phyloP scores from a whole-genome alignment of 92 coral and sea anemone species.

The Palythoa grandis region DNA sequence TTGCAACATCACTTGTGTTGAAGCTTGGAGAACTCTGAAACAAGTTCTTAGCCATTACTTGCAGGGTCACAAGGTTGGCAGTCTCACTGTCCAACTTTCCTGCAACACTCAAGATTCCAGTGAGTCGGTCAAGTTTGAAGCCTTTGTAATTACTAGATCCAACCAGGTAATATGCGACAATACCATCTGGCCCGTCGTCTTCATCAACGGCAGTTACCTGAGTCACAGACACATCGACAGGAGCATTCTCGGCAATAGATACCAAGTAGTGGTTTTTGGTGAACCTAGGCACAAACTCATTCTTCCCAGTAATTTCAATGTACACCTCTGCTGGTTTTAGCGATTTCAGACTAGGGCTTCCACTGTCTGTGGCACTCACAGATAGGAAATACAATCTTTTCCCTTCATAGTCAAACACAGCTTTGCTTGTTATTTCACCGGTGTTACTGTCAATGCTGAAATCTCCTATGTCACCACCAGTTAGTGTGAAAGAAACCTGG shows the following conservation, averaged over 20 bases:
- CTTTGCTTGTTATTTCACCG: slow-evolving; percentile 76
- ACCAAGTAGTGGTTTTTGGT: slow-evolving; percentile 62
- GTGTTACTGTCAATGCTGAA: slow-evolving; percentile 70
- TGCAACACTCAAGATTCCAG: slow-evolving; percentile 85
- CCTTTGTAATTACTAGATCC: slow-evolving; percentile 78
- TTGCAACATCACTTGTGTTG: slow-evolving; percentile 78
- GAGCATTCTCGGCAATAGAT: slow-evolving; percentile 89
- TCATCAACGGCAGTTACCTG: slow-evolving; percentile 85
- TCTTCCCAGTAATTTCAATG: slow-evolving; percentile 76
- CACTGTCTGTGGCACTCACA: slow-evolving; percentile 85
- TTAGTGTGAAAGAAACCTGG: slow-evolving; percentile 65
- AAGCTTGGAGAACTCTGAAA: slow-evolving; percentile 78
- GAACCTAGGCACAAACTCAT: slow-evolving; percentile 83
- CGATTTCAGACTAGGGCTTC: slow-evolving; percentile 72
- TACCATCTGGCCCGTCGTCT: slow-evolving; percentile 89
- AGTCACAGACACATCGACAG: slow-evolving; percentile 76
- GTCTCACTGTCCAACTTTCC: slow-evolving; percentile 83
- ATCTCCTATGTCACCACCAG: slow-evolving; percentile 37
- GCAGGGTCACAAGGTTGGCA: slow-evolving; percentile 70
- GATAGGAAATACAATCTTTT: slow-evolving; percentile 53
- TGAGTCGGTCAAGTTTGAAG: slow-evolving; percentile 68
- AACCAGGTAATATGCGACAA: slow-evolving; percentile 74
- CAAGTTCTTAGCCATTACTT: slow-evolving; percentile 84
- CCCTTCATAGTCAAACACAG: slow-evolving; percentile 80
- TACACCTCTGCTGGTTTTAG: slow-evolving; percentile 68